phyloP scores from a whole-genome alignment of 2,113 vertebrate genomes.

The Tor tambroides region DNA sequence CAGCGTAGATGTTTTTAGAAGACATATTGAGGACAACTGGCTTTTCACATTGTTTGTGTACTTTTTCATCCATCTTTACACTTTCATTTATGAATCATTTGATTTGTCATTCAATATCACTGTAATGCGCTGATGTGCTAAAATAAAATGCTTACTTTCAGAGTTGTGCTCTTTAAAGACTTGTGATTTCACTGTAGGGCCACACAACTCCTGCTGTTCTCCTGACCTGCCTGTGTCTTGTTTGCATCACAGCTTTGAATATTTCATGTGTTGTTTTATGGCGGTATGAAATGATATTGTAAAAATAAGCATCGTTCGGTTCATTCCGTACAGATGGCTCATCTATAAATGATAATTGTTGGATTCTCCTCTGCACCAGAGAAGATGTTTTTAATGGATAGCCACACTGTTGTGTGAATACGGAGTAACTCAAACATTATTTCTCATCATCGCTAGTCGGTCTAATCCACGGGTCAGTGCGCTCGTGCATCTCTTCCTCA shows the following conservation, averaged over 20 bases:
- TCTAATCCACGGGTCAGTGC: slow-evolving; percentile 40
- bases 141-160: not conserved
- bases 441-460: slow-evolving; percentile 18
- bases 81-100: not conserved
- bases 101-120: not conserved
- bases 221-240: not conserved
- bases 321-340: slow-evolving; percentile 20
- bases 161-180: not conserved
- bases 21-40: not conserved
- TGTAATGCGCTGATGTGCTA: not conserved
- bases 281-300: not conserved
- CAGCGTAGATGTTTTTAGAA: not conserved
- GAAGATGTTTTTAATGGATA: slow-evolving; percentile 32
- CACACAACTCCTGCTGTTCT: not conserved
- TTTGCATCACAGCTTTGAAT: not conserved
- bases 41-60: not conserved
- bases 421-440: slow-evolving; percentile 39
- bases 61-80: not conserved
- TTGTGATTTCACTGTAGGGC: not conserved
- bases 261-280: not conserved
- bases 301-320: not conserved
- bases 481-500: slow-evolving; percentile 47
- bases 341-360: slow-evolving; percentile 32
- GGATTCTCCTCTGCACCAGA: not conserved
- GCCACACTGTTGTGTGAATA: not conserved